Evolutionary conservation across 1,140 invertebrate species (phyloP).

Genomic region (Orius insidiosus): DNA sequence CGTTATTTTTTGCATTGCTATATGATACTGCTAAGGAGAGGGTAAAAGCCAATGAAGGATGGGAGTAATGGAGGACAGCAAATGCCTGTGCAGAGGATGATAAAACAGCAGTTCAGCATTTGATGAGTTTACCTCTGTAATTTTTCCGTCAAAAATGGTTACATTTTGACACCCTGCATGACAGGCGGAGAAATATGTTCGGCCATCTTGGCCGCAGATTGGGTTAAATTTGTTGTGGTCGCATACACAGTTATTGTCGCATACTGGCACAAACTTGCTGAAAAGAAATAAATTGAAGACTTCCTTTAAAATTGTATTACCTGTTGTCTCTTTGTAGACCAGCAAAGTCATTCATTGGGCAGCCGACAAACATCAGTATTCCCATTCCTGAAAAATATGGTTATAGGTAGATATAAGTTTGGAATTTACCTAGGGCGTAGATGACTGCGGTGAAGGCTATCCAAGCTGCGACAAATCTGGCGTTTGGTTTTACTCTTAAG

Average conservation of each 20-base stretch:
- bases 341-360: conserved; percentile 65
- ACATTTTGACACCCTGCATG: conserved; percentile 66
- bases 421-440: conserved; percentile 51
- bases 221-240: conserved; percentile 59
- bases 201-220: conserved; percentile 59
- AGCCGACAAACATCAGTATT: conserved; percentile 73
- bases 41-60: no score
- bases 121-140: conserved; percentile 26
- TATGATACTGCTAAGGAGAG: no score
- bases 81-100: no score
- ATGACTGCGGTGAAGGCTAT: conserved; percentile 72
- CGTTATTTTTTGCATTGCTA: neutral
- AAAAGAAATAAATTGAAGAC: conserved; percentile 21
- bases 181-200: conserved; percentile 75
- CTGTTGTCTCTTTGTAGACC: conserved; percentile 31
- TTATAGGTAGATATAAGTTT: neutral
- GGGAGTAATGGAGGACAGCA: no score
- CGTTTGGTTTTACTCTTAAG: conserved; percentile 61
- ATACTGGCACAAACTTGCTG: conserved; percentile 37
- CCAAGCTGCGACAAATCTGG: conserved; percentile 73
- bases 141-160: conserved; percentile 40
- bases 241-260: conserved; percentile 47
- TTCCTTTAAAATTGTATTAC: conserved; percentile 10
- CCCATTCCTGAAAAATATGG: conserved; percentile 49
- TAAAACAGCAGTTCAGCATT: no score